Conservation (phyloP, 2,888 invertebrate genomes). For the Allophyes oxyacanthae region DNA sequence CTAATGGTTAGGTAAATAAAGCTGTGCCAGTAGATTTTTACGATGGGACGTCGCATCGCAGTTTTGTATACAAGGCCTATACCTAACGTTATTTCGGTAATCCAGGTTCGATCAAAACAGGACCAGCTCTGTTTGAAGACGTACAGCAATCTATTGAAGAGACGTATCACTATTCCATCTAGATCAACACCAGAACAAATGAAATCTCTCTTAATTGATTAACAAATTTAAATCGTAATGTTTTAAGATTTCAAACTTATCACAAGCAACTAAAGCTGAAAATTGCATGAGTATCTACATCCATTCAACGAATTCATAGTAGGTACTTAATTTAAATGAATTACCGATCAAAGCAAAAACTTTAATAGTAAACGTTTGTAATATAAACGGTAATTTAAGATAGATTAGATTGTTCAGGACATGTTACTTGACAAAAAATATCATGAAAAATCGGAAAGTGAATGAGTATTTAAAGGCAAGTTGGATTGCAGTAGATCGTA, state of each 20-base stretch:
- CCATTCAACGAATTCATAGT: background rate
- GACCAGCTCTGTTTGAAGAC: background rate
- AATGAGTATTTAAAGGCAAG: slow-evolving; percentile 57
- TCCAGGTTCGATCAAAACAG: too few relatives aligned
- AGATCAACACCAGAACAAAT: slow-evolving; percentile 9
- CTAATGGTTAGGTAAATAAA: too few relatives aligned
- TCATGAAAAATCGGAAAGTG: slow-evolving; percentile 33
- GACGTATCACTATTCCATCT: too few relatives aligned
- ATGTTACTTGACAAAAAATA: slow-evolving; percentile 40
- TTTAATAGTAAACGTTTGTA: slow-evolving; percentile 12
- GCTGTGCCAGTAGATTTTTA: too few relatives aligned
- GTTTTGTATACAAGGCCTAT: too few relatives aligned
- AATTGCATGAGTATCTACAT: slow-evolving; percentile 1
- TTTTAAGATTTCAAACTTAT: slow-evolving; percentile 1
- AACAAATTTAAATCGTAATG: too few relatives aligned
- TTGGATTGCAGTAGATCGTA: background rate
- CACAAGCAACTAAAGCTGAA: slow-evolving; percentile 5
- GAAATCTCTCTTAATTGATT: background rate
- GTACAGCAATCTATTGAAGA: background rate
- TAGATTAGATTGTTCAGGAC: slow-evolving; percentile 45
- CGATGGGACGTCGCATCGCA: too few relatives aligned
- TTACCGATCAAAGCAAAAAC: slow-evolving; percentile 17
- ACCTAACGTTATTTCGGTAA: too few relatives aligned
- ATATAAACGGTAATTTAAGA: slow-evolving; percentile 35
- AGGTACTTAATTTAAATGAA: slow-evolving; percentile 20